Evolutionary conservation across 2,797 vertebrate genomes (phyloP), one percentile per base, ranked within the genome.

Genomic region (Hoplostethus atlanticus): DNA sequence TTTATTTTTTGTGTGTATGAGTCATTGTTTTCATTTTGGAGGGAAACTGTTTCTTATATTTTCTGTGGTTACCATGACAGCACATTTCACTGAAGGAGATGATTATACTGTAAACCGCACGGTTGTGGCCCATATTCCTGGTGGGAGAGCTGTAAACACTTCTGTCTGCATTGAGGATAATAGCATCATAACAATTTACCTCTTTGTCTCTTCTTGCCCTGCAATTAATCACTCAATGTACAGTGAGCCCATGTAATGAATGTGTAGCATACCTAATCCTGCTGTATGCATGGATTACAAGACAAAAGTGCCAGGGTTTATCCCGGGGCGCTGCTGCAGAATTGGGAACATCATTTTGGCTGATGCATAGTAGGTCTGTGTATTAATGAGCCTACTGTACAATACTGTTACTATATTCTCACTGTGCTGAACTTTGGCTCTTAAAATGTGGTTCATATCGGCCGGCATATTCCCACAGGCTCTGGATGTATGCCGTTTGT

Each of bases 281-380:
- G 21, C 71, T 47, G 15, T 47, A 74, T 55, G 61, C 65, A 78
- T 53, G 74, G 80, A 79, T 73, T 70, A 52, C 3, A 55, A 77
- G 77, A 89, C 73, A 87, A 89, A 85, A 44, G 56, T 7, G 28
- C 28, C 3, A n/a, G 38, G 9, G 40, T 9, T 53, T 3, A 89
- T 79, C 87, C 75, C 15, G 21, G 42, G 56, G 40, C 56, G 42
- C 73, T 48, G 38, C 66, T 48, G 38, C 66, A 56, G 68, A 80
- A 85, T 83, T 30, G 51, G 44, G 76, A 82, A 70, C 81, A 59
- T 81, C 77, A 28, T 28, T 12, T 57, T 54, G 61, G 21, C 70
- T 63, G 63, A 68, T 69, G 65, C 77, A 61, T 30, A 67, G 46
- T 62, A 68, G 55, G 38, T 67, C 57, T 72, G 80, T 89, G 82